Evolutionary conservation across 2,888 invertebrate genomes (phyloP).

Genomic region (Dicyrtomina minuta): DNA sequence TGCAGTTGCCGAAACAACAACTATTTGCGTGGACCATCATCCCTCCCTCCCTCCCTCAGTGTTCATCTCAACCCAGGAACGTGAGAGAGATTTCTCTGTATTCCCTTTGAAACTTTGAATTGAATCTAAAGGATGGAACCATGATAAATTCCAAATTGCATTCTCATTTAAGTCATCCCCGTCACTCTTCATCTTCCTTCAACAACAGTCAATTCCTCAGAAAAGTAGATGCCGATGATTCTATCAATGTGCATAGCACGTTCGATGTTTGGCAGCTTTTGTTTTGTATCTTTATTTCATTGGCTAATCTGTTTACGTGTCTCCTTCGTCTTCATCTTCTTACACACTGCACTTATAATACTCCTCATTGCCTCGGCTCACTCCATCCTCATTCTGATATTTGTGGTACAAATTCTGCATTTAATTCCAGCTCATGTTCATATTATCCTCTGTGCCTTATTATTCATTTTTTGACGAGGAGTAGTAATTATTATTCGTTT

Average conservation of each 20-base stretch:
- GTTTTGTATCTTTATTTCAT: slow-evolving; percentile 12
- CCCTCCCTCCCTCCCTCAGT: no score
- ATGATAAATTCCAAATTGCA: slow-evolving; percentile 18
- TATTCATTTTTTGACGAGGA: neutral
- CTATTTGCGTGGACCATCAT: no score
- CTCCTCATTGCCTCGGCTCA: neutral
- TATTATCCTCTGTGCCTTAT: no score
- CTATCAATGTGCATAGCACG: slow-evolving; percentile 26
- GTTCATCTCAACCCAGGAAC: no score
- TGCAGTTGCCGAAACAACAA: slow-evolving; percentile 25
- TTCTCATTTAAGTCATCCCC: slow-evolving; percentile 18
- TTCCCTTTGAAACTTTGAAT: no score
- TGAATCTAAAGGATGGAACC: neutral
- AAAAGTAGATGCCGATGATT: slow-evolving; percentile 9
- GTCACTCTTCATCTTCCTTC: slow-evolving; percentile 8
- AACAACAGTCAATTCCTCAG: slow-evolving; percentile 2
- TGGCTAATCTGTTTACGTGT: slow-evolving; percentile 4
- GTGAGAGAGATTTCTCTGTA: no score
- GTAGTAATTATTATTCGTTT: slow-evolving; percentile 10
- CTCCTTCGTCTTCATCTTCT: neutral
- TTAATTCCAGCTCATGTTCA: no score
- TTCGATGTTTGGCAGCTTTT: slow-evolving; percentile 1
- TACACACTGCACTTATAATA: slow-evolving; percentile 1
- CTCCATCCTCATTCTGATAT: no score
- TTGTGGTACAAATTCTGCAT: no score